Percentiles rank a stretch among this genome's conserved stretches.
phyloP scores from a whole-genome alignment of 2,888 invertebrate species.

The Fragum fragum region DNA sequence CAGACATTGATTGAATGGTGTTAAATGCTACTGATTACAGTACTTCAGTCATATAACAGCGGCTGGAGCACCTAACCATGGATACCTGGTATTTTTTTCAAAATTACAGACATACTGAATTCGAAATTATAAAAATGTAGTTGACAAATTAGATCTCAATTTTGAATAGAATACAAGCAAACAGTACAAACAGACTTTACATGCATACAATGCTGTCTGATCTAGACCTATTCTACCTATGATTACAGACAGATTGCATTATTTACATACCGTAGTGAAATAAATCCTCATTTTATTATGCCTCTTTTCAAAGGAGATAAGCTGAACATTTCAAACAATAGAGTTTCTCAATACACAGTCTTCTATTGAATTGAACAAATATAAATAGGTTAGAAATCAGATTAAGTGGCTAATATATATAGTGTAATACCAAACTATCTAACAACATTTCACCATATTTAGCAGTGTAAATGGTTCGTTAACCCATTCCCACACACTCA shows the following conservation, averaged over 20 bases:
- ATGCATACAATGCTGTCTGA: not conserved
- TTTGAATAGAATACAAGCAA: too few relatives aligned
- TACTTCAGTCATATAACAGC: too few relatives aligned
- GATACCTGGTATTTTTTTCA: too few relatives aligned
- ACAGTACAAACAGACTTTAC: too few relatives aligned
- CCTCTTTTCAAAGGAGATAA: constrained; percentile 16
- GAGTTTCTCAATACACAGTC: constrained; percentile 23
- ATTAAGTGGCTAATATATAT: constrained; percentile 12
- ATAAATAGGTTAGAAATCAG: constrained; percentile 23
- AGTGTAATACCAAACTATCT: not conserved
- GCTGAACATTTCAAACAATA: constrained; percentile 28
- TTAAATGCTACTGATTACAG: too few relatives aligned
- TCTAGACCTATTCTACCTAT: not conserved
- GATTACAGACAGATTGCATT: not conserved
- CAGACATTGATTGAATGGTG: too few relatives aligned
- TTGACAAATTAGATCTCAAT: too few relatives aligned
- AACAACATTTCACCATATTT: not conserved
- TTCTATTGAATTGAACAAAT: constrained; percentile 13
- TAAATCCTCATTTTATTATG: constrained; percentile 1
- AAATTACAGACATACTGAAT: too few relatives aligned
- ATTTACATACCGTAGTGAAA: not conserved
- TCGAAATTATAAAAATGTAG: too few relatives aligned
- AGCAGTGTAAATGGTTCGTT: too few relatives aligned
- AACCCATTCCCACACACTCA: too few relatives aligned
- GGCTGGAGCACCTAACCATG: too few relatives aligned